Base-by-base conservation (phyloP, 2,797 vertebrate species). In the Falco columbarius region DNA sequence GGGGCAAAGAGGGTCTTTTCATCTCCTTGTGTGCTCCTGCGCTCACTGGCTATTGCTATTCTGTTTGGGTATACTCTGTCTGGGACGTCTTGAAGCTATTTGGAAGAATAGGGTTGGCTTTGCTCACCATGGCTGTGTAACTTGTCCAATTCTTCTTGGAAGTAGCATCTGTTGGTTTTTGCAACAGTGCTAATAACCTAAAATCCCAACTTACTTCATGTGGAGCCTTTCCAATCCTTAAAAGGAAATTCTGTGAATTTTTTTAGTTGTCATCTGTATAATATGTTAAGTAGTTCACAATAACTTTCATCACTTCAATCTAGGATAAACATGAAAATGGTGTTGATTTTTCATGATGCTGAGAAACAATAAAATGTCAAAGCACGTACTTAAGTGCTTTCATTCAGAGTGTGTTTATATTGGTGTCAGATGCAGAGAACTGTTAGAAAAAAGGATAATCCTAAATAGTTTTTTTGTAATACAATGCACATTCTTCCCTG, bases 11-110 rank as follows among this genome's bases (percentile, higher is more conserved):
- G 4, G 42, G 6, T 17, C 11, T 26, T 54, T 44, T 75, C 3
- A 14, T 36, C 55, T 22, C 54, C 21, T 49, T 0, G 0, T 11
- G 40, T 40, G 23, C 4, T 52, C 13, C 23, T 44, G 13, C 24
- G 29, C 27, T 71, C 8, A 1, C 12, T 59, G 59, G 9, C 26
- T 47, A 11, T 32, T 76, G 44, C 7, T 36, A 1, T 58, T 79
- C 27, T 7, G 1, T 54, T 46, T 38, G 11, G 10, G 4, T 46
- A 49, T 21, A 1, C 7, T 17, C 21, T 40, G 14, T 21, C 24
- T 67, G 52, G 18, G 19, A 13, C 1, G 7, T 21, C 22, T 17
- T 79, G 42, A n/a, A 70, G 11, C 10, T 49, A 4, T 26, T 46
- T 24, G 38, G 26, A n/a, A 72, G 46, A 71, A 9, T 1, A 38